Percentiles rank a stretch among this genome's conserved stretches.
phyloP scores from a whole-genome alignment of 2,888 invertebrate species.

The Pseudanteris insignis region DNA sequence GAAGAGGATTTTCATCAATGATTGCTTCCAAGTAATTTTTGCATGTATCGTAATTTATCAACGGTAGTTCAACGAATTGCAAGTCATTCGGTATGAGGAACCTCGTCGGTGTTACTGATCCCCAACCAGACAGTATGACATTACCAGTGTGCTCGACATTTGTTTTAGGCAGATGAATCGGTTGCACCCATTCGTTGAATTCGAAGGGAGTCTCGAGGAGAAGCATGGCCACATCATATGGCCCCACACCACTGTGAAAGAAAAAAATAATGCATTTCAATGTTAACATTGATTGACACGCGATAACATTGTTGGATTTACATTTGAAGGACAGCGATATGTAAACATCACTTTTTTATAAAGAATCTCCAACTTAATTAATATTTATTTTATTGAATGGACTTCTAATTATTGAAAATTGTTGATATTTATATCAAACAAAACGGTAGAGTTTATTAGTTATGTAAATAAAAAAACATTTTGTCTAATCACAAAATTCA shows the following conservation, averaged over 20 bases:
- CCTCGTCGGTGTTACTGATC: slow-evolving; percentile 57
- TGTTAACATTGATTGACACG: neutral
- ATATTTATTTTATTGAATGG: too few relatives aligned
- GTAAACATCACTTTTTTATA: too few relatives aligned
- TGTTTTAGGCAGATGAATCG: slow-evolving; percentile 60
- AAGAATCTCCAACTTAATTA: too few relatives aligned
- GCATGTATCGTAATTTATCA: slow-evolving; percentile 50
- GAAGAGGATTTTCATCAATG: slow-evolving; percentile 18
- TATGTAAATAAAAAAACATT: too few relatives aligned
- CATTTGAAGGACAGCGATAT: too few relatives aligned
- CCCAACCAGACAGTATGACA: slow-evolving; percentile 68
- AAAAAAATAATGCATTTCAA: too few relatives aligned
- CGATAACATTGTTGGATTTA: neutral
- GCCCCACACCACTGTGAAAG: slow-evolving; percentile 53
- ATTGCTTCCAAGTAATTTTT: slow-evolving; percentile 25
- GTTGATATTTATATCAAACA: too few relatives aligned
- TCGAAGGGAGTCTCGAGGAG: slow-evolving; percentile 58
- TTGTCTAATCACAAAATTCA: too few relatives aligned
- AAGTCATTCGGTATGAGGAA: slow-evolving; percentile 51
- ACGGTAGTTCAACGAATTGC: slow-evolving; percentile 52
- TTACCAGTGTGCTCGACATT: slow-evolving; percentile 53
- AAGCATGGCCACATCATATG: slow-evolving; percentile 69
- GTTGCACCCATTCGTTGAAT: slow-evolving; percentile 57
- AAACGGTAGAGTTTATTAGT: too few relatives aligned
- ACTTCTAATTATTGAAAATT: too few relatives aligned